Evolutionary conservation across 2,113 vertebrate species (phyloP).

Genomic region (Petaurus breviceps): DNA sequence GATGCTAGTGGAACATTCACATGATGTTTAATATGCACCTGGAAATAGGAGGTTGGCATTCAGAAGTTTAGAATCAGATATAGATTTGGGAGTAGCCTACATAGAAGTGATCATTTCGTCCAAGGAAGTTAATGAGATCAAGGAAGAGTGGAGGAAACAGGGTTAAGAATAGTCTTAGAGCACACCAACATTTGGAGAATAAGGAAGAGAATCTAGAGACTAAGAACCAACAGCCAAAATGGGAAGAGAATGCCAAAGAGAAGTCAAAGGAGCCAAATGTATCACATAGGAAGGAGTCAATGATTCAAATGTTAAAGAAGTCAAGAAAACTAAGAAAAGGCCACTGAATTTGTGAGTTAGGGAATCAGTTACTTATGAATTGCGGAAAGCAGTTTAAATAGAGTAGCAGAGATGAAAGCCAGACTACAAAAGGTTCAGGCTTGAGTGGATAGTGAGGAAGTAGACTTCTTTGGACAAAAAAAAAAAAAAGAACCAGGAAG

Average conservation of each 20-base stretch:
- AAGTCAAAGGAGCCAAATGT: background rate
- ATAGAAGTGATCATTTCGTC: background rate
- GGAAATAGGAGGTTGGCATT: background rate
- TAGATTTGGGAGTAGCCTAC: constrained; percentile 36
- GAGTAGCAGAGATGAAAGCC: background rate
- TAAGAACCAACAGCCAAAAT: background rate
- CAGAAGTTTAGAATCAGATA: constrained; percentile 6
- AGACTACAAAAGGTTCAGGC: background rate
- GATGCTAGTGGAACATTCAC: background rate
- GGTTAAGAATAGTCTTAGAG: background rate
- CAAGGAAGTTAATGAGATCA: background rate
- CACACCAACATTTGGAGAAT: background rate
- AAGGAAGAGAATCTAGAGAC: background rate
- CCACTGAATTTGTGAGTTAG: background rate
- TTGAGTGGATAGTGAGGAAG: background rate
- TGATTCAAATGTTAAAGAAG: background rate
- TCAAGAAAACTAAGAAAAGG: background rate
- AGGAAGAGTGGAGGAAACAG: constrained; percentile 8
- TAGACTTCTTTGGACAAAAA: background rate
- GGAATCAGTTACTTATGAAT: background rate
- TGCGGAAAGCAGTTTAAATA: background rate
- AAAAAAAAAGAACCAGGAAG: background rate
- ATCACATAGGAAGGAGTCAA: background rate
- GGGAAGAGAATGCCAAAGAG: background rate
- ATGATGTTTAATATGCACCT: background rate